phyloP scores from a whole-genome alignment of 1,140 invertebrate genomes.

The Drosophila murphyi region DNA sequence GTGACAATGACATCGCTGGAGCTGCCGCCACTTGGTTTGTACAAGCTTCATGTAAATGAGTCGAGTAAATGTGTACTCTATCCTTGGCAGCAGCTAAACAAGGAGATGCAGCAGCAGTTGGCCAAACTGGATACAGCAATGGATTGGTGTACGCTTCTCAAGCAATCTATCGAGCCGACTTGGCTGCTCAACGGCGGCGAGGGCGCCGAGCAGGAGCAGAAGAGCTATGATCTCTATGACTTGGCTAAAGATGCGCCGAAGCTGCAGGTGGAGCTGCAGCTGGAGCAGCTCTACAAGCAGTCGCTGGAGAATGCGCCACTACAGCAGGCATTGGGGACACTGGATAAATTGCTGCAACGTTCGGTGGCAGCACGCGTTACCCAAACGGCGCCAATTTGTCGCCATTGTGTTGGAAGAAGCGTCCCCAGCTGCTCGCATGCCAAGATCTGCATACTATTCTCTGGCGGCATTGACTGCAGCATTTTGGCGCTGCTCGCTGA shows the following conservation, averaged over 20 bases:
- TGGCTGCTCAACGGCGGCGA: conserved; percentile 31
- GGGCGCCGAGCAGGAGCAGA: background rate
- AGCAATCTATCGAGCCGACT: conserved; percentile 24
- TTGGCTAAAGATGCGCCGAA: conserved; percentile 13
- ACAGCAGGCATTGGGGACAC: conserved; percentile 85
- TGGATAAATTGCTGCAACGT: conserved; percentile 86
- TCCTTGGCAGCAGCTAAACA: conserved; percentile 56
- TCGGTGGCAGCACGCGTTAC: conserved; percentile 88
- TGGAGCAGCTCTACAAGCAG: conserved; percentile 25
- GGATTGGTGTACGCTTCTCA: conserved; percentile 34
- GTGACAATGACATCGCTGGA: conserved; percentile 69
- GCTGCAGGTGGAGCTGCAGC: conserved; percentile 76
- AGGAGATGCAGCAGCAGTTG: conserved; percentile 40
- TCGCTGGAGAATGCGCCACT: conserved; percentile 21
- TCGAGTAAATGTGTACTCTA: conserved; percentile 40
- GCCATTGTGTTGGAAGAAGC: conserved; percentile 85
- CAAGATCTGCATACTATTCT: conserved; percentile 95
- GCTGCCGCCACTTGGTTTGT: conserved; percentile 88
- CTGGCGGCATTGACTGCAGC: conserved; percentile 97
- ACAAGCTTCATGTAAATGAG: conserved; percentile 43
- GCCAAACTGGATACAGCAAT: conserved; percentile 31
- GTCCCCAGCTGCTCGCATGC: conserved; percentile 87
- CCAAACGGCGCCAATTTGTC: conserved; percentile 89
- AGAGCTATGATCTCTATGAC: conserved; percentile 26
- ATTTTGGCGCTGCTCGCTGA: conserved; percentile 93